phyloP scores from a whole-genome alignment of 2,797 vertebrate species.

The Hozukius guyotensis region DNA sequence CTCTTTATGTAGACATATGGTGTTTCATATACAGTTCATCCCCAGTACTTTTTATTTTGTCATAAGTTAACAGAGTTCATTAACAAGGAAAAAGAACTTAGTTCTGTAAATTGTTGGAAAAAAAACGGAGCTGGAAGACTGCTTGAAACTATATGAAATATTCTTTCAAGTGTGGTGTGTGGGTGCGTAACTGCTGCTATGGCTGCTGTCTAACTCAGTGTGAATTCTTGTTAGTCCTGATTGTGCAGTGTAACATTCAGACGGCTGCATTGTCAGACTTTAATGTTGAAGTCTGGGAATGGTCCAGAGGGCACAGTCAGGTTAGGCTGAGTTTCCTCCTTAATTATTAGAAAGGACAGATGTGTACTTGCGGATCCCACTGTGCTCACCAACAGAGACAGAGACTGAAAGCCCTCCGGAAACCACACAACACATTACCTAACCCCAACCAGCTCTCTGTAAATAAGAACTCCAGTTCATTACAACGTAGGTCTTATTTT shows the following conservation, averaged over 20 bases:
- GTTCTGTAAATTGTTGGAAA: neutral
- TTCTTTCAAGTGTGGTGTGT: neutral
- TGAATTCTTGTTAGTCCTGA: slow-evolving; percentile 6
- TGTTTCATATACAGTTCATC: neutral
- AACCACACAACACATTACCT: neutral
- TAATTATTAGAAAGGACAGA: neutral
- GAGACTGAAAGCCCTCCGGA: neutral
- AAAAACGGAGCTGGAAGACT: neutral
- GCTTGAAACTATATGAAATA: neutral
- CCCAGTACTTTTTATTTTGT: neutral
- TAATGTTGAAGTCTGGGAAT: neutral
- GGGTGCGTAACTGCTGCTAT: neutral
- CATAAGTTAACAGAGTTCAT: neutral
- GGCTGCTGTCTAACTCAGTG: neutral
- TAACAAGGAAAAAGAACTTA: neutral
- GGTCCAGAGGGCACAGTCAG: neutral
- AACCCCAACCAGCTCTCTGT: neutral
- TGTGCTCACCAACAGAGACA: neutral
- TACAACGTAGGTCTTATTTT: neutral
- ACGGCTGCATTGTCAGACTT: neutral
- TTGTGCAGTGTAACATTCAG: neutral
- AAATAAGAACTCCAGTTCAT: neutral
- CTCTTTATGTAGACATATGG: neutral
- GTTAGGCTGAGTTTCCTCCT: neutral
- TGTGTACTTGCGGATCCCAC: neutral